phyloP scores from a whole-genome alignment of 2,113 vertebrate genomes.

The Mastomys coucha region DNA sequence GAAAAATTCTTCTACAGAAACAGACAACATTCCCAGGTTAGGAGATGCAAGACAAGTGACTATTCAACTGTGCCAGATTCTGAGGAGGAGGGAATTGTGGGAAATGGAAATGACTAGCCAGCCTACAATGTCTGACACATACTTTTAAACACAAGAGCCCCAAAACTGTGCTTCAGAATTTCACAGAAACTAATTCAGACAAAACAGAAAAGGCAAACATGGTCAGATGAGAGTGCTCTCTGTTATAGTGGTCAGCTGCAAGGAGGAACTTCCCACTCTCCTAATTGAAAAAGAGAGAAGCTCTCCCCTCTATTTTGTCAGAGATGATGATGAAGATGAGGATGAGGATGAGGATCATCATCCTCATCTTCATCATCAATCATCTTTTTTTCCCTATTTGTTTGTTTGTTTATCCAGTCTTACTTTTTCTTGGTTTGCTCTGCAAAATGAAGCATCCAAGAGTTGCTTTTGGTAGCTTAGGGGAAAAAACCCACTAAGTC shows the following conservation, averaged over 20 bases:
- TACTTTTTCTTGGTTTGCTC: neutral
- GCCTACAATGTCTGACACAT: neutral
- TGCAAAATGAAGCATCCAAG: neutral
- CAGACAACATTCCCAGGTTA: neutral
- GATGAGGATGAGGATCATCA: too few species aligned
- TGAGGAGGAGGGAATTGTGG: neutral
- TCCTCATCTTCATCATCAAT: neutral
- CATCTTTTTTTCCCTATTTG: neutral
- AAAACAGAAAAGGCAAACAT: neutral
- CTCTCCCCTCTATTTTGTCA: neutral
- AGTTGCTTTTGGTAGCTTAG: neutral
- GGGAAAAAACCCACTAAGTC: neutral
- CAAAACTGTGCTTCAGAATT: neutral
- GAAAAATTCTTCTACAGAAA: neutral
- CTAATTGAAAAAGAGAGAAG: neutral
- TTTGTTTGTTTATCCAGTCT: neutral
- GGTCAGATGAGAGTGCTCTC: accelerated
- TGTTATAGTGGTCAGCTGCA: neutral
- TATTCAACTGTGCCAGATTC: neutral
- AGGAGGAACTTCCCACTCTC: neutral
- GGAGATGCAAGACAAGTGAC: neutral
- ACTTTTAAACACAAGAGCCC: neutral
- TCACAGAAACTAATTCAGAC: neutral
- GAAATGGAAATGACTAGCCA: neutral
- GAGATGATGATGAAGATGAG: too few species aligned